Base-by-base conservation (phyloP, 2,888 invertebrate species). In the Flabesymbios commensalis region DNA sequence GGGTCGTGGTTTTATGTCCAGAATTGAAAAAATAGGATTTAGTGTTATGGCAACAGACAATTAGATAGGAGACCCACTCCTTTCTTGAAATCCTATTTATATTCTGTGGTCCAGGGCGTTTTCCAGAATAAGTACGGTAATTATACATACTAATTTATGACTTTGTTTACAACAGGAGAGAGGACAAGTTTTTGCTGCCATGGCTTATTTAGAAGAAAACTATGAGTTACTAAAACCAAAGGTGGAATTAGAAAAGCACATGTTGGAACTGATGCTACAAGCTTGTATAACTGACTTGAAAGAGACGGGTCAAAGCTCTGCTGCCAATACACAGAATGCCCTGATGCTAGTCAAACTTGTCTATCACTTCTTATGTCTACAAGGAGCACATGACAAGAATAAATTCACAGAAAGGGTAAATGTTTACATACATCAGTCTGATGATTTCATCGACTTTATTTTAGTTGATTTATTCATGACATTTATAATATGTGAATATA, bases 201-300 rank as follows among this genome's bases (percentile, higher is more conserved):
- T 88, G 32, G 87, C 87, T 78, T 78, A 86, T 41, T 75, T 87
- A 41, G 86, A 85, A 5, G 76, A 87, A 53, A 86, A 86, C 66
- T 87, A 87, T 73, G 85, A 85, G 67, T 75, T 88, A 28, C 84
- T 87, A 45, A 82, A 85, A 47, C 86, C 87, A 1, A 85, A 86
- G 74, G 78, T 86, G 32, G 85, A 86, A 58, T 71, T 88, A 59
- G 85, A 87, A 64, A 74, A 87, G 45, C 82, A 85, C 4, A 83
- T 88, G 53, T 74, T 88, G 48, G 88, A 88, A 78, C 85, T 87
- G 85, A 85, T 86, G 54, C 83, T 88, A 1, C 86, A 87, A 72
- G 86, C 87, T 1, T 86, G 86, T 39, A 81, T 87, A 17, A 82
- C 84, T 36, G 87, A 88, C 73, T 80, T 87, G n/a, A 84, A 85